Base-by-base conservation (phyloP, 2,888 invertebrate genomes). In the Eledone cirrhosa region DNA sequence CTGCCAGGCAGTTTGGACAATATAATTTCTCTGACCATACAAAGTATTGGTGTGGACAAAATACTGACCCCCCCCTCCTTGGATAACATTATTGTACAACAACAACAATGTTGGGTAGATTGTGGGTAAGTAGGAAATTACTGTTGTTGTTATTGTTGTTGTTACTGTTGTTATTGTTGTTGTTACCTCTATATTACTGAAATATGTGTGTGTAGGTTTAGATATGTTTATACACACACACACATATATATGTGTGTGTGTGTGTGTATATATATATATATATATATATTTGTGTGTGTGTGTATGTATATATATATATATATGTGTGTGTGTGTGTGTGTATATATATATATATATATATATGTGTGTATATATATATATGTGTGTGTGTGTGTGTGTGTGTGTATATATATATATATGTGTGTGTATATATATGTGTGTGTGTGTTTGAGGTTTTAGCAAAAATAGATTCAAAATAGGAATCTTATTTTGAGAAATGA, bases 191-290 rank as follows among this genome's bases (percentile, higher is more conserved):
- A n/a, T n/a, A 5, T 53, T 53, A 22, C n/a, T n/a, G n/a, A 53
- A n/a, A 22, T 1, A n/a, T n/a, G 4, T 22, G n/a, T 53, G 2
- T 53, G 2, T 19, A 22, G 53, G n/a, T 3, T 3, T 53, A n/a
- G 53, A 19, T 22, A 53, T 22, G 2, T n/a, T n/a, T 22, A n/a
- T n/a, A 22, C 2, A 8, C 27, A 11, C 27, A 27, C 27, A 11
- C 27, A 8, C 27, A 11, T 63, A 22, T 63, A 63, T 63, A 63
- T 63, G 22, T 63, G 22, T 5, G 22, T 63, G 22, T 63, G 27
- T 63, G 27, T 63, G 27, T 63, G 27, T 63, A 63, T 63, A 63
- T 63, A 63, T 63, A 63, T 63, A 63, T 63, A 63, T 63, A 63
- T 63, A 63, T 63, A 63, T 63, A 8, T 8, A 14, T 63, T 63